Base-by-base conservation (phyloP, 2,888 invertebrate genomes). In the Dryocosmus kuriphilus region DNA sequence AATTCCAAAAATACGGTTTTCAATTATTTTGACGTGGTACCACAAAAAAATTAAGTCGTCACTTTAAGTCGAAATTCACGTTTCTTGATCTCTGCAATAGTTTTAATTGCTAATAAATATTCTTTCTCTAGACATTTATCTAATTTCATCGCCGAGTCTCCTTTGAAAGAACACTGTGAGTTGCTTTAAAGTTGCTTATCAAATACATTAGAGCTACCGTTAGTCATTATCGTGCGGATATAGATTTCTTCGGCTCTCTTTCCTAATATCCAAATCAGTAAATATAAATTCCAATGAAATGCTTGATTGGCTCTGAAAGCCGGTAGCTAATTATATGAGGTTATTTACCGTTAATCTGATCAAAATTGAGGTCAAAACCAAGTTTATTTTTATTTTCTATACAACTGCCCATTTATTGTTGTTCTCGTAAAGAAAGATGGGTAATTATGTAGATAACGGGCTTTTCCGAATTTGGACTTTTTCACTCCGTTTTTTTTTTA, bases 121-220 rank as follows among this genome's bases (percentile, higher is more conserved):
- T 5, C 24, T 5, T 57, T 57, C 8, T 57, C 11, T 57, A 3
- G 57, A 57, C 24, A 24, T 57, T 57, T 24, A 57, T 57, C 24
- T 57, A 14, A 24, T 24, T 57, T n/a, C 16, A 16, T 41, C 55
- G n/a, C 22, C n/a, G 9, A 55, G 8, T 55, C n/a, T 22, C 3
- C 22, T 3, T 14, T 27, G 14, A 0, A 3, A 16, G 24, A 57
- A 19, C 38, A 22, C 62, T 76, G 46, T 61, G 27, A 67, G 77
- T 24, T 61, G 75, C 76, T 63, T 80, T 77, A 60, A 75, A 65
- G 74, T 74, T 74, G 77, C 79, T 81, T 84, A 84, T 84, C 84
- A 19, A 74, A 77, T 80, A 78, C 82, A 83, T 83, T 83, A 80
- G 80, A 75, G 81, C 82, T 82, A 81, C 81, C 83, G 81, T 80